These are phyloP conservation scores for Poecile montanus DNA, from an alignment of 2,797 vertebrate species.

Conservation along the genomic window DNA sequence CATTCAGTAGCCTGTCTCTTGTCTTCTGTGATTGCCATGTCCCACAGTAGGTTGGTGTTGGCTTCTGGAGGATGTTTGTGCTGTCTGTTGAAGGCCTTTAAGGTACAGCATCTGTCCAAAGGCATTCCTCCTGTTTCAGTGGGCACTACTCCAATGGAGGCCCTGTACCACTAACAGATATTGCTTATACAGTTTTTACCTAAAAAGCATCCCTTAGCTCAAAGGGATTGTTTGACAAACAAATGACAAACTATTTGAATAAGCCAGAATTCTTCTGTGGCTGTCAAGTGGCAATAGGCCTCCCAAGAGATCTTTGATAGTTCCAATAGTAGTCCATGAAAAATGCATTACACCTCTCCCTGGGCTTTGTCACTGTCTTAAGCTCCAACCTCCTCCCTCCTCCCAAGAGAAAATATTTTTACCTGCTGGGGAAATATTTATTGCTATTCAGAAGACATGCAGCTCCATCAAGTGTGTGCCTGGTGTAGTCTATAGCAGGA, in stretches of 20 bases:
- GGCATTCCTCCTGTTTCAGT: not conserved
- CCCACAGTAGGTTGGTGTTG: not conserved
- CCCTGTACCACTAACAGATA: not conserved
- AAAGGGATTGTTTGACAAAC: not conserved
- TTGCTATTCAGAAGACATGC: constrained; percentile 99
- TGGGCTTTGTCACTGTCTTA: not conserved
- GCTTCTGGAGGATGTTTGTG: not conserved
- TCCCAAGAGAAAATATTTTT: constrained; percentile 44
- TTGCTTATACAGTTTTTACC: not conserved
- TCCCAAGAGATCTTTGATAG: not conserved
- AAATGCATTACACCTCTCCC: rapidly evolving
- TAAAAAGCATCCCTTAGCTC: not conserved
- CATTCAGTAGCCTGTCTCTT: not conserved
- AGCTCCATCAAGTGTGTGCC: constrained; percentile 98
- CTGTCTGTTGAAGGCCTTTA: not conserved
- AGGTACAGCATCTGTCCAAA: not conserved
- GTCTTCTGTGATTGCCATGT: not conserved
- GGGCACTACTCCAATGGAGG: not conserved
- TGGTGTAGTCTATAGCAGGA: constrained; percentile 98
- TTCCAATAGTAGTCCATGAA: not conserved
- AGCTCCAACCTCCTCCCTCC: not conserved
- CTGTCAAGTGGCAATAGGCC: not conserved
- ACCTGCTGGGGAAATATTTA: constrained; percentile 99
- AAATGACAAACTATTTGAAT: not conserved
- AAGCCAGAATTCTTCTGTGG: not conserved